These are phyloP conservation scores for Thunnus thynnus DNA, from an alignment of 2,113 vertebrate species.

Conservation along the genomic window DNA sequence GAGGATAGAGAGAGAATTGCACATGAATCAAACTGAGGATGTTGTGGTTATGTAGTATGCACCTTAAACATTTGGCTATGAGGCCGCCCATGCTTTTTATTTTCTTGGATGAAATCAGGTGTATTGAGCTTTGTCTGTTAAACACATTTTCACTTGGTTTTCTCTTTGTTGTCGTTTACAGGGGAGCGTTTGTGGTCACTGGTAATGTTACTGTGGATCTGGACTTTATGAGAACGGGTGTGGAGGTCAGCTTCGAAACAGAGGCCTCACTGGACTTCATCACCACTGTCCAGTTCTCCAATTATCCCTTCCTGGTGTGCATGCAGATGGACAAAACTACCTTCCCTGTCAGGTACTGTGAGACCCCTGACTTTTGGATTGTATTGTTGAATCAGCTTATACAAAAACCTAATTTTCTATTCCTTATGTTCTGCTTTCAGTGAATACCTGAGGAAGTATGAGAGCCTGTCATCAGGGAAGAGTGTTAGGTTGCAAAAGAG, in stretches of 20 bases:
- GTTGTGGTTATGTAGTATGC: too few relatives aligned
- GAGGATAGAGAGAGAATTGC: too few relatives aligned
- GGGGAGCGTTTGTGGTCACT: constrained; percentile 86
- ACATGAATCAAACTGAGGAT: too few relatives aligned
- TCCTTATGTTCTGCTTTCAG: constrained; percentile 75
- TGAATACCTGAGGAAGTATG: constrained; percentile 87
- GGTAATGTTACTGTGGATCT: constrained; percentile 91
- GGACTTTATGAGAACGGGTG: constrained; percentile 89
- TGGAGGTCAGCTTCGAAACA: constrained; percentile 90
- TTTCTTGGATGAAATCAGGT: too few relatives aligned
- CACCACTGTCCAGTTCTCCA: constrained; percentile 96
- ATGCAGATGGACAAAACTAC: constrained; percentile 95
- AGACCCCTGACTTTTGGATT: background rate
- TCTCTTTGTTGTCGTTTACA: constrained; percentile 70
- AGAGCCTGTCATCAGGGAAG: constrained; percentile 88
- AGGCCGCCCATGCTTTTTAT: too few relatives aligned
- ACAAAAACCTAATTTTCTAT: background rate
- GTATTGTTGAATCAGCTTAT: background rate
- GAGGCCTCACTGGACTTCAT: constrained; percentile 92
- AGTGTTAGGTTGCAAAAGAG: constrained; percentile 80
- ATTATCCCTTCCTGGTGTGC: constrained; percentile 97
- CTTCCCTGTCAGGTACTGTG: constrained; percentile 90
- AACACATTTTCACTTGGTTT: constrained; percentile 1
- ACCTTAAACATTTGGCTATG: too few relatives aligned
- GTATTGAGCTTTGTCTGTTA: background rate